Conservation (phyloP, 2,113 vertebrate species). For the Thymallus thymallus region DNA sequence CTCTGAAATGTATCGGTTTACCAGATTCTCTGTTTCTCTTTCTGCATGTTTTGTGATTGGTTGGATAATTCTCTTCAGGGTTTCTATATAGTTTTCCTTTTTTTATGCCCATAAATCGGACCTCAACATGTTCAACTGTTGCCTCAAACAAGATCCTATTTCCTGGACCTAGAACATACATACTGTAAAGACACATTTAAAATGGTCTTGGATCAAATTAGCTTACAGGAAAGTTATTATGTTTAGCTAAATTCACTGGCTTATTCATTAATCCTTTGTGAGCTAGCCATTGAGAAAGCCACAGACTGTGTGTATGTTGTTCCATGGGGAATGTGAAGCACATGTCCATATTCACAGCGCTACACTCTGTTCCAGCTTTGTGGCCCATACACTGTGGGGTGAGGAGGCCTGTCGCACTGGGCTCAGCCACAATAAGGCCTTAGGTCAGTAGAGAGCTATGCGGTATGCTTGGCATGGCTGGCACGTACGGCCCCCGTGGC, state of each 20-base stretch:
- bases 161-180: background rate
- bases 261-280: background rate
- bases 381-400: slow-evolving; percentile 7
- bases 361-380: background rate
- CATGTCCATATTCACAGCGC: background rate
- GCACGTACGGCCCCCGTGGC: slow-evolving; percentile 22
- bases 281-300: background rate
- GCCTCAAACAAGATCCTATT: background rate
- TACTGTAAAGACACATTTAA: too few species aligned
- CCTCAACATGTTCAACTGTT: background rate
- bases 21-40: background rate
- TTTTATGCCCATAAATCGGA: background rate
- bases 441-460: slow-evolving; percentile 46
- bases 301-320: background rate
- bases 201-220: too few species aligned
- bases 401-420: slow-evolving; percentile 1
- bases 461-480: slow-evolving; percentile 41
- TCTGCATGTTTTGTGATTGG: slow-evolving; percentile 14
- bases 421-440: slow-evolving; percentile 14
- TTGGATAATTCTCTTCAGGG: background rate
- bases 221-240: too few species aligned
- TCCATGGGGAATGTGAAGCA: too few species aligned
- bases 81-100: background rate
- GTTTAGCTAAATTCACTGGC: background rate
- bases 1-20: slow-evolving; percentile 14